Evolutionary conservation across 2,113 vertebrate species (phyloP), one percentile per base, ranked within the genome.

Genomic region (Capreolus pygargus): DNA sequence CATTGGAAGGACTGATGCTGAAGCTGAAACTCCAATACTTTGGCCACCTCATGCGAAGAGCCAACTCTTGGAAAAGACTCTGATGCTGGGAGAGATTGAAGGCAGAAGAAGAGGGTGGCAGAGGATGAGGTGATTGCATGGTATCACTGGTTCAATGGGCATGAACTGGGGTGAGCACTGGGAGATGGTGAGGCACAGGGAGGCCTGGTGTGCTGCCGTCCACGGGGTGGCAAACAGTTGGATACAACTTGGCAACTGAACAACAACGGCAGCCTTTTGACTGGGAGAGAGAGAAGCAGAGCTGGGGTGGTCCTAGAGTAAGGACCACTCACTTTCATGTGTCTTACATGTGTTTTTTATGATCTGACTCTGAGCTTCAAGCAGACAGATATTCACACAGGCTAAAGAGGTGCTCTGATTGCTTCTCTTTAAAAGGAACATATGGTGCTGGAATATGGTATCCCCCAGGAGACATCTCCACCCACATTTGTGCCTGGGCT

Each of bases 401-500:
- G 76, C 89, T 52, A 74, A 54, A 74, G 79, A 57, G 74, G 74
- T 61, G 39, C 16, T 78, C 50, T n/a, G 55, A 54, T 28, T 23
- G 1, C 79, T 97, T 93, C 50, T 96, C 58, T 93, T 90, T 54
- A 91, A 83, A 86, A 89, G 61, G 39, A 96, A 50, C 64, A 83
- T 64, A 39, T 55, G 27, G n/a, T 10, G 5, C 27, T 74, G 57
- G 28, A 79, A 87, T 90, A 17, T 23, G 7, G 74, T n/a, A 15
- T 33, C 17, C 16, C 88, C 78, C 84, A 16, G 39, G 86, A 84
- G 70, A 84, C 70, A 54, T 28, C 6, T 86, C 52, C 28, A 14
- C 27, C 45, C 70, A 16, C n/a, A 60, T 81, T 54, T 95, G 54
- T 95, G 36, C 81, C 52, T 64, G 78, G 27, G 74, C 86, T 94